Evolutionary conservation across 1,140 invertebrate species (phyloP).

Genomic region (Vanessa atalanta): DNA sequence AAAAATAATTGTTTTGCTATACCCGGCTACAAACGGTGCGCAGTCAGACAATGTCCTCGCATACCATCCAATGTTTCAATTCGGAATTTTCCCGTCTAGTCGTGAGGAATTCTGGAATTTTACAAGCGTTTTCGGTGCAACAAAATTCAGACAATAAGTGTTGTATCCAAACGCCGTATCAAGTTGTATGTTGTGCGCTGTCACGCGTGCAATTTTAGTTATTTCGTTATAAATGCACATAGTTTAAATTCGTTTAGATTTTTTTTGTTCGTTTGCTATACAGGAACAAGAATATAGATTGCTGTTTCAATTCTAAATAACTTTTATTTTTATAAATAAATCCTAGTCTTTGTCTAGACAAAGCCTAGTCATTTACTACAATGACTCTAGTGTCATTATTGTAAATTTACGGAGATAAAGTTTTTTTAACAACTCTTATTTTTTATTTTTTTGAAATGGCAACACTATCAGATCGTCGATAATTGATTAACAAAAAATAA

Average conservation of each 20-base stretch:
- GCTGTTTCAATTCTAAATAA: too few species aligned
- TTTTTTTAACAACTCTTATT: too few species aligned
- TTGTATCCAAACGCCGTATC: conserved; percentile 12
- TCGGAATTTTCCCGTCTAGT: conserved; percentile 32
- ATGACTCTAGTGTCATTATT: too few species aligned
- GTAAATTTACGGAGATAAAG: too few species aligned
- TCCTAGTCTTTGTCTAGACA: too few species aligned
- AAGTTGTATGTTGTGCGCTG: background rate
- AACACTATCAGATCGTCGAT: too few species aligned
- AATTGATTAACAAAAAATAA: too few species aligned
- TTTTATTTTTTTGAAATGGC: too few species aligned
- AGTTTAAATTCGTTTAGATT: background rate
- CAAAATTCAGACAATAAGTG: conserved; percentile 34
- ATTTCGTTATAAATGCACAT: background rate
- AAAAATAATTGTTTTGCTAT: background rate
- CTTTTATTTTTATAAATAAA: too few species aligned
- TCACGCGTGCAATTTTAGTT: background rate
- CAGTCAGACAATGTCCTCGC: conserved; percentile 7
- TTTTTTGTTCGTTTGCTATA: too few species aligned
- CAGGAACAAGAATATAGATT: too few species aligned
- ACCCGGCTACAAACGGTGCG: background rate
- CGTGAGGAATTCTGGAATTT: conserved; percentile 27
- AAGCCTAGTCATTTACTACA: too few species aligned
- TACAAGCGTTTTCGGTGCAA: conserved; percentile 21
- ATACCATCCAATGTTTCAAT: conserved; percentile 25